Percentiles rank a stretch among this genome's conserved stretches.
These are phyloP conservation scores for Parasteatoda tepidariorum DNA, from an alignment of 1,140 invertebrate species.

Conservation along the genomic window DNA sequence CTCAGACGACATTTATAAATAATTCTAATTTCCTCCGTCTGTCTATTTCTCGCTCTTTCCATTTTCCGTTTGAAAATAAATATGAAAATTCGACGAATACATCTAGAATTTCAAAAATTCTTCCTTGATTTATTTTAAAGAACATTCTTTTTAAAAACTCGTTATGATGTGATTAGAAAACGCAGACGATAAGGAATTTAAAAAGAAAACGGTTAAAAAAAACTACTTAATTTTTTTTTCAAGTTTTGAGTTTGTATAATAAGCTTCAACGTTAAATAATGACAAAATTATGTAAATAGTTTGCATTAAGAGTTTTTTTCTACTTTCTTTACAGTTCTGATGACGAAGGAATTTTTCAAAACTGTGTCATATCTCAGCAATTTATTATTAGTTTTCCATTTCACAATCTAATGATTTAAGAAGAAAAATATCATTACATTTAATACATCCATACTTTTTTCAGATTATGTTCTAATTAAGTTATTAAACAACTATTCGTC, in stretches of 20 bases:
- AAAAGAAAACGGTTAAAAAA: conserved; percentile 7
- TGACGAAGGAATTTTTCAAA: conserved; percentile 4
- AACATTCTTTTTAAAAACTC: conserved; percentile 5
- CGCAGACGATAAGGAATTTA: conserved; percentile 1
- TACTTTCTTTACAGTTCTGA: not conserved
- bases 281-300: conserved; percentile 42
- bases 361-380: not conserved
- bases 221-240: conserved; percentile 2
- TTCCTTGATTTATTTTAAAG: not conserved
- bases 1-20: conserved; percentile 15
- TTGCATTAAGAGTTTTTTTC: conserved; percentile 26
- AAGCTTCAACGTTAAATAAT: conserved; percentile 35
- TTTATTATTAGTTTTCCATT: no score
- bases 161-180: conserved; percentile 32
- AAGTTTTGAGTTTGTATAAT: conserved; percentile 27
- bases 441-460: no score
- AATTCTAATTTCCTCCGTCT: conserved; percentile 46
- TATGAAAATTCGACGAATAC: not conserved
- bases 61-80: not conserved
- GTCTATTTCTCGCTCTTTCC: no score
- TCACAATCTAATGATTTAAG: no score
- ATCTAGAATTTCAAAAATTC: not conserved
- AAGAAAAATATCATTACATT: no score
- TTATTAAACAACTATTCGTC: no score
- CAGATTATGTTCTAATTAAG: no score